These are phyloP conservation scores for Entomobrya proxima DNA, from an alignment of 2,888 invertebrate genomes.

Conservation along the genomic window DNA sequence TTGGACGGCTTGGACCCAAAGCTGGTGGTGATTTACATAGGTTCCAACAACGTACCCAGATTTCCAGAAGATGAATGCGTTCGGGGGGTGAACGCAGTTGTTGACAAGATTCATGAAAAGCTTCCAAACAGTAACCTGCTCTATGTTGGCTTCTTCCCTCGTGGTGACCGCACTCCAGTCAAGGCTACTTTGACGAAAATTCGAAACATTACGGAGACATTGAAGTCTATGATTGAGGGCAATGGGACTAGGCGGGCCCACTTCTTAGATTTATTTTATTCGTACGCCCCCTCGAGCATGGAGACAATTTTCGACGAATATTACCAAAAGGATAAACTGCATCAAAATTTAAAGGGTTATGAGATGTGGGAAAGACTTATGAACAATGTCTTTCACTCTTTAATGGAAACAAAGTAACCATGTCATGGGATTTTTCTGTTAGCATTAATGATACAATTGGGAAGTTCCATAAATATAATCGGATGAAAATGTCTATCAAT, in stretches of 20 bases:
- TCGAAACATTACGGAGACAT: constrained; percentile 33
- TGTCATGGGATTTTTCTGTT: no score
- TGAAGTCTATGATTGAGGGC: constrained; percentile 31
- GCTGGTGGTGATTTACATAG: constrained; percentile 74
- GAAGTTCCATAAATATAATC: no score
- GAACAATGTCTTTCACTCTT: constrained; percentile 57
- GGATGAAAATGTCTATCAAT: no score
- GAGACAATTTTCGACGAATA: constrained; percentile 43
- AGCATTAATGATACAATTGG: no score
- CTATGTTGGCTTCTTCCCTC: constrained; percentile 42
- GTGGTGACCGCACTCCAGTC: constrained; percentile 49
- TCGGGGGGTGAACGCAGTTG: constrained; percentile 40
- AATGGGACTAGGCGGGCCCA: background rate
- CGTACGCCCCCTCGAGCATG: constrained; percentile 13
- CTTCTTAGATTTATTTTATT: constrained; percentile 38
- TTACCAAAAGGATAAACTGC: constrained; percentile 50
- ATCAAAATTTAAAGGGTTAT: constrained; percentile 58
- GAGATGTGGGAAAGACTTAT: constrained; percentile 50
- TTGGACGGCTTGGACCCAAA: constrained; percentile 91
- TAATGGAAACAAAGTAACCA: no score
- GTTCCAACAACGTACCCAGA: constrained; percentile 46
- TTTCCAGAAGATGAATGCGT: constrained; percentile 29
- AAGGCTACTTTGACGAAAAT: constrained; percentile 41
- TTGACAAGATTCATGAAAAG: constrained; percentile 27
- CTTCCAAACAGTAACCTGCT: constrained; percentile 46